Evolutionary conservation across 2,888 invertebrate genomes (phyloP).

Genomic region (Protonemura montana): DNA sequence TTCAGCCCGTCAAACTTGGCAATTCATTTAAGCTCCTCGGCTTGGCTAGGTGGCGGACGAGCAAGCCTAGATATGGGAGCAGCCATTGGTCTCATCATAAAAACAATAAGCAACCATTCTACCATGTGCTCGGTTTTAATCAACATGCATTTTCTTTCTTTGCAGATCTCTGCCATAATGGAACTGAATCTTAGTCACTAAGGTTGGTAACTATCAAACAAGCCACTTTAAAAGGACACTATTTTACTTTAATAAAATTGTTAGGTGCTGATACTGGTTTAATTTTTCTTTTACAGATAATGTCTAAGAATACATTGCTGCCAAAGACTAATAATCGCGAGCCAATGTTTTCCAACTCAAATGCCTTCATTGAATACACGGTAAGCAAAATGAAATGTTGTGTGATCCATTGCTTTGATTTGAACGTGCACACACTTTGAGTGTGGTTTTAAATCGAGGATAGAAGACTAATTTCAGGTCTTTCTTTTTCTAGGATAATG

Average conservation of each 20-base stretch:
- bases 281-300: conserved; percentile 37
- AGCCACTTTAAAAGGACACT: background rate
- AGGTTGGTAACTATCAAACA: conserved; percentile 49
- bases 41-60: background rate
- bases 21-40: background rate
- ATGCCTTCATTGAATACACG: conserved; percentile 64
- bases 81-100: background rate
- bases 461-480: background rate
- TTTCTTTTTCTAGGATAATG: background rate
- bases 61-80: background rate
- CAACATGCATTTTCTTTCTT: conserved; percentile 50
- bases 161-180: conserved; percentile 62
- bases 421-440: no score
- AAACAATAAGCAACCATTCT: background rate
- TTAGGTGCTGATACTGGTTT: background rate
- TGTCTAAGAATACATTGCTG: conserved; percentile 62
- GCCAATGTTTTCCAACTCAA: conserved; percentile 63
- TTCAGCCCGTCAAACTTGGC: background rate
- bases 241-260: conserved; percentile 10
- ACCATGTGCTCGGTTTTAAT: conserved; percentile 27
- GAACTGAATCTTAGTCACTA: conserved; percentile 54
- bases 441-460: no score
- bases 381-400: conserved; percentile 52
- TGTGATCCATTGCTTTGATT: no score
- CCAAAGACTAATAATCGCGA: conserved; percentile 60